Percentiles rank a stretch among this genome's conserved stretches.
These are phyloP conservation scores for Dicycla oo DNA, from an alignment of 2,888 invertebrate genomes.

Conservation along the genomic window DNA sequence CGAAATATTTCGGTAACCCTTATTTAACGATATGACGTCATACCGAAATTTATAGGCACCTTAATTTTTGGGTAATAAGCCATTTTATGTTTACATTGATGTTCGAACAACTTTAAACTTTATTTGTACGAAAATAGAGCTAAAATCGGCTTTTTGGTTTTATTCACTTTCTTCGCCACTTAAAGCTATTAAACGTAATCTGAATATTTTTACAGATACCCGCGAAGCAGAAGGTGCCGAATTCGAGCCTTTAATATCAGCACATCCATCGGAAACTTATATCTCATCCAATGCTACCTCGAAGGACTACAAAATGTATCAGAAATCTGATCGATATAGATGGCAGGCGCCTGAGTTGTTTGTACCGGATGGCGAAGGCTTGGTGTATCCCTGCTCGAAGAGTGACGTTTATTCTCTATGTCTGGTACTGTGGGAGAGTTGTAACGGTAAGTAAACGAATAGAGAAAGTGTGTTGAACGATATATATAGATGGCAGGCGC, in stretches of 20 bases:
- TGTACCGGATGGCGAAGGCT: constrained; percentile 75
- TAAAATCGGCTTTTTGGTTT: neutral
- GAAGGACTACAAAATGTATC: constrained; percentile 75
- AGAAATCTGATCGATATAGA: constrained; percentile 74
- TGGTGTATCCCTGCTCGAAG: constrained; percentile 81
- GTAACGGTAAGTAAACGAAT: constrained; percentile 78
- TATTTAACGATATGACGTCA: too few relatives aligned
- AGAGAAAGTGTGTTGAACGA: constrained; percentile 61
- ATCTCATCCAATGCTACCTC: constrained; percentile 72
- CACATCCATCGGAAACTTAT: constrained; percentile 80
- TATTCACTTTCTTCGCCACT: neutral
- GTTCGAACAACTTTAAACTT: neutral
- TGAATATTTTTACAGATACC: constrained; percentile 70
- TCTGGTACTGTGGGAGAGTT: constrained; percentile 85
- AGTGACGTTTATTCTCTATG: constrained; percentile 86
- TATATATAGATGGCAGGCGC: constrained; percentile 84
- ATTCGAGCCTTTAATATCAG: constrained; percentile 80
- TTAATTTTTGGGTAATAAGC: neutral
- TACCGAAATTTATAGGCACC: too few relatives aligned
- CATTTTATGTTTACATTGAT: neutral
- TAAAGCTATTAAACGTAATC: too few relatives aligned
- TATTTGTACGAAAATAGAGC: neutral
- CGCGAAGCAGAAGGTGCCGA: constrained; percentile 71
- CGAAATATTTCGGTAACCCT: too few relatives aligned
- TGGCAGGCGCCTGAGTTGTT: constrained; percentile 88